Evolutionary conservation across 2,797 vertebrate genomes (phyloP).

Genomic region (Etheostoma nigrum): DNA sequence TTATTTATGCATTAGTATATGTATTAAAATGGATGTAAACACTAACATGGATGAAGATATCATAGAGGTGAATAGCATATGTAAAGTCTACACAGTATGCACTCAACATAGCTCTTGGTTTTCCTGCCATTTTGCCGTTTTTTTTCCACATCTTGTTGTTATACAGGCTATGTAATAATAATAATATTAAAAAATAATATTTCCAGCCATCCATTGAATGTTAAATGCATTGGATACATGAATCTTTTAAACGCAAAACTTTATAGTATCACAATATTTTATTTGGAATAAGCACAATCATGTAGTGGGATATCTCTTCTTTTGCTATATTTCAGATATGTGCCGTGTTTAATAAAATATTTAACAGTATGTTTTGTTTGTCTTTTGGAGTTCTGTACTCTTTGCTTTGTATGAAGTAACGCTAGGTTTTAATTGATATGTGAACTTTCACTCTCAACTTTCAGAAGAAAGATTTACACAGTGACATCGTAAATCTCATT

Average conservation of each 20-base stretch:
- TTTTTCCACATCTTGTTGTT: background rate
- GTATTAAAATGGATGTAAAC: conserved; percentile 23
- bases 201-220: conserved; percentile 30
- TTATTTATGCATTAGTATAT: conserved; percentile 40
- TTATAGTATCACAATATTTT: background rate
- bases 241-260: background rate
- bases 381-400: background rate
- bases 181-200: background rate
- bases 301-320: background rate
- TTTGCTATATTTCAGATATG: conserved; percentile 21
- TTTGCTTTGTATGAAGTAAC: background rate
- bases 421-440: background rate
- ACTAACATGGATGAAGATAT: conserved; percentile 9
- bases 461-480: conserved; percentile 7
- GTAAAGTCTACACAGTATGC: conserved; percentile 47
- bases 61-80: conserved; percentile 26
- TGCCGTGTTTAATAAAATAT: conserved; percentile 57
- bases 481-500: background rate
- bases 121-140: conserved; percentile 10
- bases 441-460: conserved; percentile 12
- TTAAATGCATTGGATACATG: conserved; percentile 26
- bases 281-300: conserved; percentile 23
- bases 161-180: background rate
- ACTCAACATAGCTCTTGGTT: conserved; percentile 56
- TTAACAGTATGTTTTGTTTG: background rate